Evolutionary conservation across 2,888 invertebrate species (phyloP), one percentile per base, ranked within the genome.

Genomic region (Uloborus plumipes): DNA sequence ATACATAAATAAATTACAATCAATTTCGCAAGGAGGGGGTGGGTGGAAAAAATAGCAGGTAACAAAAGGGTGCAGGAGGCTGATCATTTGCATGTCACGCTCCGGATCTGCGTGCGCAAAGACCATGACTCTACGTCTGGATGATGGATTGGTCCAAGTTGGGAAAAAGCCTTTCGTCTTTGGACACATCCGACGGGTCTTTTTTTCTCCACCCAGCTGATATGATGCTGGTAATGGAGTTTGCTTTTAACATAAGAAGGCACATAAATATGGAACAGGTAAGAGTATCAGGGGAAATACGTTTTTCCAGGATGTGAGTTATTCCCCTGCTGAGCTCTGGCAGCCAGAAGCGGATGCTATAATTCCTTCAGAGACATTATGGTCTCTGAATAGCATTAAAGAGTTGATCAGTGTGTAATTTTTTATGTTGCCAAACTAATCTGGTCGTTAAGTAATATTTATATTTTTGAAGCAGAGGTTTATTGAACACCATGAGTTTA

Each of bases 1-100:
- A 75, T 61, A 62, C 62, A 62, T 76, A 76, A 76, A 69, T 76
- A 76, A 62, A 76, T 76, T 76, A 76, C 67, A 76, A 76, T 76
- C 69, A 76, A 76, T 76, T 76, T 72, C n/a, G 62, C 61, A 67
- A 47, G 39, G 16, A 9, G 39, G 39, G 7, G 31, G 31, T n/a
- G n/a, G n/a, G n/a, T n/a, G n/a, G 26, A 26, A 26, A 39, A 39
- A 39, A 26, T 26, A 26, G 26, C 39, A 39, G 9, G 62, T 39
- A 69, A 51, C 18, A 31, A n/a, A 20, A 39, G 67, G 74, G 65
- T 67, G 61, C 50, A 9, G 59, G 61, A 65, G n/a, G 55, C 74
- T 47, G 7, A 74, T 53, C 58, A 58, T 47, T 58, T 50, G 59
- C 65, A 67, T 59, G 75, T 75, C 75, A 75, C 75, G 75, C 75